Evolutionary conservation across 1,140 invertebrate species (phyloP).

Genomic region (Caerostris darwini): DNA sequence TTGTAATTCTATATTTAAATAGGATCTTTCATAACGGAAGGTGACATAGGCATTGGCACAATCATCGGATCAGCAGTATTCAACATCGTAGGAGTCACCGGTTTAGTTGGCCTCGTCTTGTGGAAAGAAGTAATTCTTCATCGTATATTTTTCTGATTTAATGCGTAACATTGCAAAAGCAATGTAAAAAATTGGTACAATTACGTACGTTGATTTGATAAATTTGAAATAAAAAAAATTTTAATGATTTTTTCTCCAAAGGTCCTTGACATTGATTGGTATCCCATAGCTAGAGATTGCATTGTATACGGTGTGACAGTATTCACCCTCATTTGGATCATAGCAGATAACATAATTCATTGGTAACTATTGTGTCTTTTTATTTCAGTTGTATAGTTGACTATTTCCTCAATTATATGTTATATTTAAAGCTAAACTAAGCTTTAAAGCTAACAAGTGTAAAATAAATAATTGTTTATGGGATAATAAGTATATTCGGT

Average conservation of each 20-base stretch:
- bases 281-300: slow-evolving; percentile 94
- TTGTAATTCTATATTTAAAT: too few relatives aligned
- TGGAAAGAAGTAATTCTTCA: slow-evolving; percentile 84
- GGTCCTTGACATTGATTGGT: slow-evolving; percentile 95
- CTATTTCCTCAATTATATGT: neutral
- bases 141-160: too few relatives aligned
- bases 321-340: slow-evolving; percentile 91
- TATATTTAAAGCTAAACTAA: too few relatives aligned
- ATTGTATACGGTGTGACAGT: slow-evolving; percentile 93
- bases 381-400: neutral
- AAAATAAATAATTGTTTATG: too few relatives aligned
- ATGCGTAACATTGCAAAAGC: too few relatives aligned
- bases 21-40: slow-evolving; percentile 88
- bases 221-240: neutral
- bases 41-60: slow-evolving; percentile 89
- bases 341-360: slow-evolving; percentile 92
- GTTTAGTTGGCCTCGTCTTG: slow-evolving; percentile 90
- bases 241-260: slow-evolving; percentile 82
- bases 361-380: slow-evolving; percentile 84
- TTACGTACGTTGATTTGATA: neutral
- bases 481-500: neutral
- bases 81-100: slow-evolving; percentile 92
- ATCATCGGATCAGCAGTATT: slow-evolving; percentile 94
- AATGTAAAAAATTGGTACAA: too few relatives aligned
- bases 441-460: too few relatives aligned